Base-by-base conservation (phyloP, 2,797 vertebrate species). In the Gallirallus australis region DNA sequence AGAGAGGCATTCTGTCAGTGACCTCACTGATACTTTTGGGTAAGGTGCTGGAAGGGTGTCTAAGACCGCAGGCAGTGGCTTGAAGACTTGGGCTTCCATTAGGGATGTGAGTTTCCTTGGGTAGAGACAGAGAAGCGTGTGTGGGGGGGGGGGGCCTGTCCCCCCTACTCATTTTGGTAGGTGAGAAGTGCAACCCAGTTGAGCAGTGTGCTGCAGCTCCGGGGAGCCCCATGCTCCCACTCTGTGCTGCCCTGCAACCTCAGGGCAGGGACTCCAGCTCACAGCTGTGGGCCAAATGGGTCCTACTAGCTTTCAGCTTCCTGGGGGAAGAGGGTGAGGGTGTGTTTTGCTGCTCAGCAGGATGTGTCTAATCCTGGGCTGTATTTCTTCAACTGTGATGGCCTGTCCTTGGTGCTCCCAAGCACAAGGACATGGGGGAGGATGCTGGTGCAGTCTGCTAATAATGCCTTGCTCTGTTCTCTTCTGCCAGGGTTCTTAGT, bases 301-400 rank as follows among this genome's bases (percentile, higher is more conserved):
- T 78, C 39, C 76, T 45, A 39, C 0, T 0, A 77, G 35, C 86
- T 37, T 65, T 86, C 25, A 53, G 30, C 56, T 85, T 84, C 71
- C 78, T 80, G 47, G 52, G 33, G 27, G n/a, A 50, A 30, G 70
- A 81, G 59, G 59, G 6, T 30, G 19, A 77, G 28, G 71, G 27
- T 86, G 76, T 89, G 53, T 80, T 71, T 54, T 68, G 50, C 75
- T 73, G 15, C 64, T 75, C 42, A 56, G 84, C 84, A 88, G 89
- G 82, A 89, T 91, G 79, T 86, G 89, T 85, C 79, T 94, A 11
- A 72, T 94, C 73, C 92, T 84, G 83, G 63, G 70, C 28, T 90
- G 23, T 57, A 14, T 71, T 86, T 93, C 50, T 81, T 68, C 17
- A 57, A 30, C 37, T 59, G 25, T 1, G 1, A n/a, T 10, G 2